Base-by-base conservation (phyloP, 2,888 invertebrate genomes). In the Arge pagana region DNA sequence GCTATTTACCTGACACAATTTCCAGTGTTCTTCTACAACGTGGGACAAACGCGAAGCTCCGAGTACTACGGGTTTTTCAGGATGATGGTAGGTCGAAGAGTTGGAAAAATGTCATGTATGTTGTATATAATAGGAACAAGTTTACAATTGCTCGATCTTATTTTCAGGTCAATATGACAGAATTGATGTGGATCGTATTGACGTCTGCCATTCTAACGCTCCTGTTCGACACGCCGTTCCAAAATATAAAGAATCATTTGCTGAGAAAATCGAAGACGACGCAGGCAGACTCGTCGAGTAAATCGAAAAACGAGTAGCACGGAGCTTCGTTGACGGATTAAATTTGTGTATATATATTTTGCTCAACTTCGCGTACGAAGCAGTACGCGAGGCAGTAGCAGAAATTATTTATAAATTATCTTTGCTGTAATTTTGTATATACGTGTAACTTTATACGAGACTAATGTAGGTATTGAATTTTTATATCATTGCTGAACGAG, bases 1-100 rank as follows among this genome's bases (percentile, higher is more conserved):
- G 83, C 85, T 24, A 79, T 87, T 45, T 88, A 88, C 66, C 74
- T 88, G 54, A 85, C 85, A 19, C 87, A 88, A 68, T 87, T 87
- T 63, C 87, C 87, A 3, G 81, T 87, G 50, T 87, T 84, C 68
- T 87, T 88, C 71, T 88, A 78, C 64, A 86, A 86, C 63, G 85
- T 87, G 24, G 87, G 87, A 2, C 79, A 78, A 48, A 81, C 81
- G 30, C 79, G 84, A 64, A 79, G 80, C 59, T 72, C 83, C 0
- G 81, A 83, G 54, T 78, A 83, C 55, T 86, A 83, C 61, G 80
- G 78, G 42, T 82, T 86, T 62, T 68, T 84, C 31, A 77, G 78
- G 52, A 77, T 81, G 67, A 76, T 83, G 74, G 86, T 85, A 74
- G 79, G 71, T 66, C 31, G 52, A 50, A 33, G 13, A 13, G 30